Conservation (phyloP, 2,797 vertebrate species). For the Sus cebifrons region DNA sequence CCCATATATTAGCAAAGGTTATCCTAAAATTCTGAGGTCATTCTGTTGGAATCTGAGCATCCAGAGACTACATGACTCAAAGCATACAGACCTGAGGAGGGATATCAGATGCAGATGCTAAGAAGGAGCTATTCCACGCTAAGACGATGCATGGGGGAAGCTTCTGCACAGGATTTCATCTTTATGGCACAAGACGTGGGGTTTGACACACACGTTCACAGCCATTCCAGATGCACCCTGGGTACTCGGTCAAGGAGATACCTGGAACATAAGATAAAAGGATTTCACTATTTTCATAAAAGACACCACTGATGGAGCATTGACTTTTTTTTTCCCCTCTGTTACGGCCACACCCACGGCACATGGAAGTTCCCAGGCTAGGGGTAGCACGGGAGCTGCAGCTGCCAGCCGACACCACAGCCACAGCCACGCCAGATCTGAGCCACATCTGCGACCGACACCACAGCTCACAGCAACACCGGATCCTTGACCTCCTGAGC, state of each 20-base stretch:
- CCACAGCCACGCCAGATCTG: no score
- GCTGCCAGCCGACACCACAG: no score
- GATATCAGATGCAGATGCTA: slow-evolving; percentile 52
- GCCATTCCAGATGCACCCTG: slow-evolving; percentile 65
- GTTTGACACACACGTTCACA: rapidly evolving
- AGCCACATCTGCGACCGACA: no score
- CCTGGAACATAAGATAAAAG: slow-evolving; percentile 37
- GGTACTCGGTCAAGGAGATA: slow-evolving; percentile 23
- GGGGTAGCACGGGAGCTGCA: no score
- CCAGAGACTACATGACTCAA: rapidly evolving
- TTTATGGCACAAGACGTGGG: slow-evolving; percentile 29
- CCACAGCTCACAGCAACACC: no score
- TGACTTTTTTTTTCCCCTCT: no score
- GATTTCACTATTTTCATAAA: background rate
- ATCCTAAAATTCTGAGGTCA: background rate
- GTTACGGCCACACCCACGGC: no score
- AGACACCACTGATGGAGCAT: rapidly evolving
- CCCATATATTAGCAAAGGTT: rapidly evolving
- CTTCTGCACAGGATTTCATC: slow-evolving; percentile 21
- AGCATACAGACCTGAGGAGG: slow-evolving; percentile 46
- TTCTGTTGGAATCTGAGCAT: background rate
- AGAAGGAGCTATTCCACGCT: slow-evolving; percentile 31
- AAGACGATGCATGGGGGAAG: slow-evolving; percentile 3
- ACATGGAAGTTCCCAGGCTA: no score
- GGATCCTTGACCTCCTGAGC: no score